phyloP scores from a whole-genome alignment of 2,113 vertebrate genomes.

The Toxotes jaculatrix region DNA sequence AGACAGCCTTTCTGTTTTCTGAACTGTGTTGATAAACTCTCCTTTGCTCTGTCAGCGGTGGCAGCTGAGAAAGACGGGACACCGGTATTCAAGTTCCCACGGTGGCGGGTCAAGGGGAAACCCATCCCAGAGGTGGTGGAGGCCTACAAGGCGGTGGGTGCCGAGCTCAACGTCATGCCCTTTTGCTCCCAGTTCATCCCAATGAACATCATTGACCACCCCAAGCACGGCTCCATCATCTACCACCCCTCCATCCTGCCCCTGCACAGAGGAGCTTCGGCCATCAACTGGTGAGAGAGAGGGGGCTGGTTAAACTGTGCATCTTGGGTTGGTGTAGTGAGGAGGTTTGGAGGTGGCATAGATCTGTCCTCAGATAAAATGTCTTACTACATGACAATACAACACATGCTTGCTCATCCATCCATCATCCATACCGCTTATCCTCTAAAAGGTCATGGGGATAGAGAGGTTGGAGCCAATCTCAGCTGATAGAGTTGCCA shows the following conservation, averaged over 20 bases:
- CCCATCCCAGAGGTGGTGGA: conserved; percentile 91
- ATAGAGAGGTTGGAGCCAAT: too few species aligned
- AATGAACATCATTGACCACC: conserved; percentile 94
- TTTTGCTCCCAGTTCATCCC: conserved; percentile 99
- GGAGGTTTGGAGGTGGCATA: too few species aligned
- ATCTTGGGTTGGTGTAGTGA: too few species aligned
- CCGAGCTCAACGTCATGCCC: conserved; percentile 97
- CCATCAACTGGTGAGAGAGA: conserved; percentile 93
- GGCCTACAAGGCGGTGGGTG: conserved; percentile 92
- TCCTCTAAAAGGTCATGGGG: too few species aligned
- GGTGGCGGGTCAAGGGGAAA: conserved; percentile 94
- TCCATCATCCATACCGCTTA: too few species aligned
- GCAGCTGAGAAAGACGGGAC: conserved; percentile 95
- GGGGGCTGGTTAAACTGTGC: too few species aligned
- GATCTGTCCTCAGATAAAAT: too few species aligned
- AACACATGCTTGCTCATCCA: too few species aligned
- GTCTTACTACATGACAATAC: too few species aligned
- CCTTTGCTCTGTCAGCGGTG: conserved; percentile 82
- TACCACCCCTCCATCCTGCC: conserved; percentile 98
- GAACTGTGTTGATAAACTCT: not conserved
- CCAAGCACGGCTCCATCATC: conserved; percentile 95
- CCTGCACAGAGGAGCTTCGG: conserved; percentile 95
- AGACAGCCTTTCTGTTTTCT: not conserved
- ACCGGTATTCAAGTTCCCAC: conserved; percentile 96
- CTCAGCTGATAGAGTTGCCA: too few species aligned